A percentile compares a stretch with the other conserved stretches of the same genome.
Conservation (phyloP, 2,113 vertebrate genomes). For the Pionites leucogaster region DNA sequence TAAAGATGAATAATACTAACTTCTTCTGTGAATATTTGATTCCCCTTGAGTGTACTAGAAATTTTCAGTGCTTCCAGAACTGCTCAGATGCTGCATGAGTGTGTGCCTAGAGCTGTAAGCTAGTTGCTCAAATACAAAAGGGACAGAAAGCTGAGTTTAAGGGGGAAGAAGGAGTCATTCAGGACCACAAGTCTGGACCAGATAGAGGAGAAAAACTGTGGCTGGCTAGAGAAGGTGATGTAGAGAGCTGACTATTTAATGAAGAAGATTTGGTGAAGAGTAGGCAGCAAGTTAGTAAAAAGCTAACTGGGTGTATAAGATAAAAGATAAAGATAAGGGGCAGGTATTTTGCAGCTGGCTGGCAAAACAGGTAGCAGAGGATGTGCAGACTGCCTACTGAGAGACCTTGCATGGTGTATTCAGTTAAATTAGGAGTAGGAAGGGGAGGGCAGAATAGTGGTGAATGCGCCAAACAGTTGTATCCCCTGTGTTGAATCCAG, state of each 20-base stretch:
- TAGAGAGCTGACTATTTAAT: not conserved
- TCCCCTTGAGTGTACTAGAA: not conserved
- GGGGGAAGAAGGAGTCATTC: fast-evolving
- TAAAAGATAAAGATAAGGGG: not conserved
- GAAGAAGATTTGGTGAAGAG: not conserved
- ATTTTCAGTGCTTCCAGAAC: not conserved
- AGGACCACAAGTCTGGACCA: not conserved
- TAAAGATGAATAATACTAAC: not conserved
- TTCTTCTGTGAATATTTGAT: not conserved
- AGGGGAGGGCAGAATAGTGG: not conserved
- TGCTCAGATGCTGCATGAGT: not conserved
- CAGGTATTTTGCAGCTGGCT: not conserved
- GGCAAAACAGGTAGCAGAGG: not conserved
- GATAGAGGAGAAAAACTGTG: not conserved
- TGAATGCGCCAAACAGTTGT: not conserved
- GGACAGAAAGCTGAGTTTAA: not conserved
- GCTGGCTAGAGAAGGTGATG: not conserved
- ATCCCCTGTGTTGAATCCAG: not conserved
- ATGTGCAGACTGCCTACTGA: not conserved
- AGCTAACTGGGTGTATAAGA: not conserved
- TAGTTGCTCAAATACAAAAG: not conserved
- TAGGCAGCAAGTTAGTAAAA: not conserved
- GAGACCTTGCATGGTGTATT: not conserved
- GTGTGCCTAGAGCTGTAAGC: not conserved
- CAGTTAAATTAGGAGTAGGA: not conserved